These are phyloP conservation scores for Drosophila peninsularis DNA, from an alignment of 2,888 invertebrate genomes.

Conservation along the genomic window DNA sequence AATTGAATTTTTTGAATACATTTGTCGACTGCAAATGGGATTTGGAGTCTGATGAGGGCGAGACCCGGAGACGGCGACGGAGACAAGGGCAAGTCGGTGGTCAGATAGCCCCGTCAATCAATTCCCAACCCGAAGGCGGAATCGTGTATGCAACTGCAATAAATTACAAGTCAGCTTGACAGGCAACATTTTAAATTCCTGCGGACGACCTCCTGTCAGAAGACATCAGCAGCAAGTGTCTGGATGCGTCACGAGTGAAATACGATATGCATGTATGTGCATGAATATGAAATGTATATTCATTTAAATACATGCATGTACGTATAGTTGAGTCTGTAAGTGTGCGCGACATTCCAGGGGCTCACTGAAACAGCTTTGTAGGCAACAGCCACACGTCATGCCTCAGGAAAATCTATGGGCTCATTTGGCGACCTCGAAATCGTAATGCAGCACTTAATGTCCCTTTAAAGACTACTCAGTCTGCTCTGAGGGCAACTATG, in stretches of 20 bases:
- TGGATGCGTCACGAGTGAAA: constrained; percentile 52
- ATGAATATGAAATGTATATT: constrained; percentile 5
- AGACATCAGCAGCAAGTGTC: constrained; percentile 37
- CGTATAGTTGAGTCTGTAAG: background rate
- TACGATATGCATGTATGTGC: constrained; percentile 18
- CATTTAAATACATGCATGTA: background rate
- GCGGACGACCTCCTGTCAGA: constrained; percentile 50
- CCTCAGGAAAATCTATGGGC: constrained; percentile 32
- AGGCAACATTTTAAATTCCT: constrained; percentile 69
- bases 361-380: constrained; percentile 26
- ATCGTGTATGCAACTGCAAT: constrained; percentile 51
- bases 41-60: background rate
- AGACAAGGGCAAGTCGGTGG: constrained; percentile 29
- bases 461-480: constrained; percentile 67
- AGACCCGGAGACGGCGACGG: background rate
- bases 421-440: constrained; percentile 68
- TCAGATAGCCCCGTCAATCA: constrained; percentile 44
- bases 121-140: constrained; percentile 26
- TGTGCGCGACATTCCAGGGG: constrained; percentile 26
- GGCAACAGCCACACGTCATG: constrained; percentile 29
- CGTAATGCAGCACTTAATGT: constrained; percentile 65
- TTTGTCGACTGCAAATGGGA: constrained; percentile 35
- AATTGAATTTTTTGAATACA: constrained; percentile 63
- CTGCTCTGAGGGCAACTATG: constrained; percentile 43
- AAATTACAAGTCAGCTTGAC: constrained; percentile 67